These are phyloP conservation scores for Hormaphis cornu DNA, from an alignment of 1,140 invertebrate genomes.

Conservation along the genomic window DNA sequence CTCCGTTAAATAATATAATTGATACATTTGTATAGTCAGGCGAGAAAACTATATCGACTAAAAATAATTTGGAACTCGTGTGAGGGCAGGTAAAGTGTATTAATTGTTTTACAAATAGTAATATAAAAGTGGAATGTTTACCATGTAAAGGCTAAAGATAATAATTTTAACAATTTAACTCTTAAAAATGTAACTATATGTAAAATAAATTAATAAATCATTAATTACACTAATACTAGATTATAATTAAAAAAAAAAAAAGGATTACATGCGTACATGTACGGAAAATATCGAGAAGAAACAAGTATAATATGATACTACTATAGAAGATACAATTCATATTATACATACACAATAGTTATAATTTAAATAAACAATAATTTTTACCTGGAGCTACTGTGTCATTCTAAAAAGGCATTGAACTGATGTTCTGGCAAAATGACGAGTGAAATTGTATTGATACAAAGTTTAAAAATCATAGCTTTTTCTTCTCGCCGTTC, in stretches of 20 bases:
- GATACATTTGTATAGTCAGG: too few species aligned
- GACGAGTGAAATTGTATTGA: neutral
- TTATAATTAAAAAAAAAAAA: too few species aligned
- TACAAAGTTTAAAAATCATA: neutral
- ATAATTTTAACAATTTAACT: neutral
- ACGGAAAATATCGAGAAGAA: too few species aligned
- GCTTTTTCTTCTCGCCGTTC: neutral
- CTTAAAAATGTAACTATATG: neutral
- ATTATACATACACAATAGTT: neutral
- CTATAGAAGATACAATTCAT: neutral
- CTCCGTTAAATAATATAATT: too few species aligned
- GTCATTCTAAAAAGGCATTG: slow-evolving; percentile 4
- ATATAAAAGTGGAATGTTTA: neutral
- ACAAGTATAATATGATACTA: too few species aligned
- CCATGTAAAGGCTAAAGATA: neutral
- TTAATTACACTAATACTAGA: neutral
- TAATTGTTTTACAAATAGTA: too few species aligned
- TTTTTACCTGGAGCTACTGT: neutral
- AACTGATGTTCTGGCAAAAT: neutral
- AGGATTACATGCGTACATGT: too few species aligned
- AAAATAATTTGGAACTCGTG: too few species aligned
- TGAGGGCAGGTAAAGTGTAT: too few species aligned
- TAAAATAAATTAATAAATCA: neutral
- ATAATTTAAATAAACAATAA: neutral
- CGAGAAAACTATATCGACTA: too few species aligned